These are phyloP conservation scores for Leucophenga maculata DNA, from an alignment of 2,888 invertebrate species.

Conservation along the genomic window DNA sequence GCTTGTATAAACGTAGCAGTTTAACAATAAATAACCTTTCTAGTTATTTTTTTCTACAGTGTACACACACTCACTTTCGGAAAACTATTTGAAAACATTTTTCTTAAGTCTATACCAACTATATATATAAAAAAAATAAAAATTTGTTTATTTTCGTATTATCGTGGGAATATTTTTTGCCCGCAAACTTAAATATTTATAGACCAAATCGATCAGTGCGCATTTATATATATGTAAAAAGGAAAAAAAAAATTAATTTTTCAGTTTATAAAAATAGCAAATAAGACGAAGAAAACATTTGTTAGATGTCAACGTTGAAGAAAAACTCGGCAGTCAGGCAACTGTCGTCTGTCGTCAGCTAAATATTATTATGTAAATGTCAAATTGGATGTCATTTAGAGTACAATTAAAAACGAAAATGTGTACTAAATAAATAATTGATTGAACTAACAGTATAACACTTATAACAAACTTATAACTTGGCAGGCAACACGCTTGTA, in stretches of 20 bases:
- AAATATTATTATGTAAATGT: slow-evolving; percentile 8
- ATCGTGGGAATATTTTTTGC: neutral
- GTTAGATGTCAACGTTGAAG: neutral
- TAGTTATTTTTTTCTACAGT: no score
- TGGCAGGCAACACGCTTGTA: no score
- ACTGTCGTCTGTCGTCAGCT: neutral
- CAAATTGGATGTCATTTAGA: slow-evolving; percentile 2
- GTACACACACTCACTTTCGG: no score
- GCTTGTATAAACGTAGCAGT: no score
- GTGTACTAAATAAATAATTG: no score
- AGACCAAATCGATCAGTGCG: slow-evolving; percentile 1
- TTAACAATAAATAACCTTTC: no score
- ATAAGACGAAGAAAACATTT: neutral
- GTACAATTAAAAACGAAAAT: neutral
- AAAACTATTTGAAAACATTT: no score
- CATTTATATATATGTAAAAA: neutral
- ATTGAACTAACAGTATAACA: no score
- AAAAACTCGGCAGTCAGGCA: neutral
- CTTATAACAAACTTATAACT: no score
- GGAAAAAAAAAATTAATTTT: neutral
- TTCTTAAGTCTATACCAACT: no score
- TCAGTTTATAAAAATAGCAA: neutral
- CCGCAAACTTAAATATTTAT: slow-evolving; percentile 4
- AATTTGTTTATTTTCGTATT: no score
- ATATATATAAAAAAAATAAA: no score